Conservation (phyloP, 2,888 invertebrate species). For the Xestia ashworthii region DNA sequence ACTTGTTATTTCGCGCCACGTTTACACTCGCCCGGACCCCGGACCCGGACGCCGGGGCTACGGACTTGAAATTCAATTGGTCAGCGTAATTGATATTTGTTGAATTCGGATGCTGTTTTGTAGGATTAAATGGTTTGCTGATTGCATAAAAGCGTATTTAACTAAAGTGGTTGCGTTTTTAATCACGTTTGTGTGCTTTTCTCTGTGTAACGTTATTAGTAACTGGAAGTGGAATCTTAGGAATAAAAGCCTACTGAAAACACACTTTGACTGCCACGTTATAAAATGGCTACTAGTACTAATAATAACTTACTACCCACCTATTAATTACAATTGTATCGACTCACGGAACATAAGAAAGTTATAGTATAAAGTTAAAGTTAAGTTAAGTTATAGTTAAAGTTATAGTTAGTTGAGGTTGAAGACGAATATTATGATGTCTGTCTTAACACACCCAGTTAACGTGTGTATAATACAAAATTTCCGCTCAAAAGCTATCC, state of each 20-base stretch:
- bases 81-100: conserved; percentile 62
- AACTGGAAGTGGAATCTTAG: not conserved
- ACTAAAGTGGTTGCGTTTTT: conserved; percentile 32
- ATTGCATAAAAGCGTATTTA: conserved; percentile 52
- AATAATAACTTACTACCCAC: not conserved
- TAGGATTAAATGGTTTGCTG: conserved; percentile 46
- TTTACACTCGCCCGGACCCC: conserved; percentile 49
- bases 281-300: not conserved
- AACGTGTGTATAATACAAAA: not conserved
- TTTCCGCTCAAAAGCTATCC: not conserved
- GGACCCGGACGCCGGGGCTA: conserved; percentile 1
- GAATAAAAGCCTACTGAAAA: not conserved
- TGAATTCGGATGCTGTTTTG: conserved; percentile 38
- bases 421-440: not conserved
- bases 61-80: conserved; percentile 61
- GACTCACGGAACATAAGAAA: too few relatives aligned
- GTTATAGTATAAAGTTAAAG: not conserved
- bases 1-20: conserved; percentile 53
- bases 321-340: not conserved
- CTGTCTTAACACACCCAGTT: not conserved
- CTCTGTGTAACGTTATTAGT: not conserved
- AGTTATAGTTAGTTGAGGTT: not conserved
- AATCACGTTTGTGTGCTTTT: conserved; percentile 31
- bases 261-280: not conserved
- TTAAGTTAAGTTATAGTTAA: too few relatives aligned